Evolutionary conservation across 1,140 invertebrate species (phyloP).

Genomic region (Lordiphosa collinella): DNA sequence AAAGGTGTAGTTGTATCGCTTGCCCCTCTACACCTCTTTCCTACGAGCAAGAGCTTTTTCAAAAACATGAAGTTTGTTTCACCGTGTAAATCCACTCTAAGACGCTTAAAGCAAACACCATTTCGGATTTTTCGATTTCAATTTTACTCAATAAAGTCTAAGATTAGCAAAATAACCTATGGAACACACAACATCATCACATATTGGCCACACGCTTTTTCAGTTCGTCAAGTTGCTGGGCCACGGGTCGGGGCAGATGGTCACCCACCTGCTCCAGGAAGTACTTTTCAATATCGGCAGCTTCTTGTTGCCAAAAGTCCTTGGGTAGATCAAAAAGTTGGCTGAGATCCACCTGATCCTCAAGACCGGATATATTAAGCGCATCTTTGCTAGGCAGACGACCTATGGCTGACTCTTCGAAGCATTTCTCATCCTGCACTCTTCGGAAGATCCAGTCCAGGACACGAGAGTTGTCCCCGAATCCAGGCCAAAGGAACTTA

Average conservation of each 20-base stretch:
- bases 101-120: too few relatives aligned
- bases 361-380: constrained; percentile 86
- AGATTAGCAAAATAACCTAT: constrained; percentile 65
- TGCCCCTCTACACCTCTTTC: too few relatives aligned
- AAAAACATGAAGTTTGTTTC: too few relatives aligned
- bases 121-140: constrained; percentile 33
- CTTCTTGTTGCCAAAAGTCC: constrained; percentile 96
- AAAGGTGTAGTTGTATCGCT: too few relatives aligned
- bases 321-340: constrained; percentile 92
- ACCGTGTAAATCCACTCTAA: too few relatives aligned
- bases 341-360: constrained; percentile 83
- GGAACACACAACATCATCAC: constrained; percentile 54
- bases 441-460: constrained; percentile 93
- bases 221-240: constrained; percentile 86
- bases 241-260: constrained; percentile 90
- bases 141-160: constrained; percentile 60
- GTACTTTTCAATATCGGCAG: constrained; percentile 90
- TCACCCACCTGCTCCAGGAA: constrained; percentile 93
- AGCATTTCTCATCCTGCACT: constrained; percentile 86
- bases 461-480: constrained; percentile 93
- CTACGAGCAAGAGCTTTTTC: too few relatives aligned
- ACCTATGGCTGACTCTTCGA: constrained; percentile 87
- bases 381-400: constrained; percentile 84
- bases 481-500: constrained; percentile 95
- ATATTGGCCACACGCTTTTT: constrained; percentile 83